A percentile compares a stretch with the other conserved stretches of the same genome.
Conservation (phyloP, 2,888 invertebrate species). For the Calliscelio sp. region DNA sequence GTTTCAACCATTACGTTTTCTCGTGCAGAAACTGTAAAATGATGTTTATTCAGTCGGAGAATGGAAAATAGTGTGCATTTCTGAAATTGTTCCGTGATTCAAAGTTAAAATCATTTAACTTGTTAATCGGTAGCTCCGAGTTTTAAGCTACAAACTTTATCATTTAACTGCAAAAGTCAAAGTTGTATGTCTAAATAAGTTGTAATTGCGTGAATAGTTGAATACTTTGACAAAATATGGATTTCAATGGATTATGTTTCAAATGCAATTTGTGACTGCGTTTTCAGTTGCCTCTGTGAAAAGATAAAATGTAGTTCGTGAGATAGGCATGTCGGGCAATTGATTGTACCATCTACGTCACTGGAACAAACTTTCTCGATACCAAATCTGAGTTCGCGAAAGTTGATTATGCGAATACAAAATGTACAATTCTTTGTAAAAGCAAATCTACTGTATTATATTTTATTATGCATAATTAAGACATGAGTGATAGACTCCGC, state of each 20-base stretch:
- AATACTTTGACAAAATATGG: constrained; percentile 46
- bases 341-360: constrained; percentile 2
- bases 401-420: neutral
- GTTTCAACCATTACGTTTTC: too few species aligned
- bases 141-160: constrained; percentile 44
- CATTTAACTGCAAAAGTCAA: constrained; percentile 46
- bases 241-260: constrained; percentile 34
- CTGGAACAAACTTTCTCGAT: neutral
- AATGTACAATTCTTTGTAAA: too few species aligned
- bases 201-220: constrained; percentile 37
- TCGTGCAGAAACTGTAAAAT: too few species aligned
- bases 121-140: constrained; percentile 35
- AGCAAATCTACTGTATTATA: too few species aligned
- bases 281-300: neutral
- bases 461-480: too few species aligned
- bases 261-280: constrained; percentile 10
- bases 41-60: constrained; percentile 19
- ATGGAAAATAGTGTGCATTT: constrained; percentile 6
- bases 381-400: neutral
- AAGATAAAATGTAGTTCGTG: neutral
- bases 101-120: constrained; percentile 54
- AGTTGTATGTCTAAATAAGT: constrained; percentile 38
- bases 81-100: constrained; percentile 21
- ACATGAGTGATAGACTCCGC: too few species aligned
- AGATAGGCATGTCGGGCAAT: neutral